Evolutionary conservation across 2,113 vertebrate genomes (phyloP).

Genomic region (Ciconia stormi): DNA sequence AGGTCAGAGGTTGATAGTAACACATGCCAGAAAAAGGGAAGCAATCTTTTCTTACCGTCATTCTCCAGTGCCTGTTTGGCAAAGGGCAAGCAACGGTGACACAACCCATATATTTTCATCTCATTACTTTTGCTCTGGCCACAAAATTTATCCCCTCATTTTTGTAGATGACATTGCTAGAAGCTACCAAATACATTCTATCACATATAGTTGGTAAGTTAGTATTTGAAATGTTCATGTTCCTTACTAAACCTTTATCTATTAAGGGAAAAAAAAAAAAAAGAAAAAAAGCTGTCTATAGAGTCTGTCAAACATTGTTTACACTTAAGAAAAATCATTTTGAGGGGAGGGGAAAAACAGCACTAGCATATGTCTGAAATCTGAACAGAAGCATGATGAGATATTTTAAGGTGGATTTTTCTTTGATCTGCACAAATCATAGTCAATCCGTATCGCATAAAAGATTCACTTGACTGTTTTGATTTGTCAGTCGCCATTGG

Average conservation of each 20-base stretch:
- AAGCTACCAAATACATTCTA: not conserved
- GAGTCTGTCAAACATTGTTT: not conserved
- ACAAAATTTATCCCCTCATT: not conserved
- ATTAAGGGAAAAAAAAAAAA: not conserved
- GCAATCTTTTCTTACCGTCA: not conserved
- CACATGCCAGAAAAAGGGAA: not conserved
- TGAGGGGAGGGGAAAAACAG: not conserved
- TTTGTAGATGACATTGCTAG: not conserved
- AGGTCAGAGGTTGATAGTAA: not conserved
- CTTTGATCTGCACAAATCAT: not conserved
- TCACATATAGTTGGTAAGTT: not conserved
- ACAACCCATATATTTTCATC: not conserved
- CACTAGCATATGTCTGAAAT: not conserved
- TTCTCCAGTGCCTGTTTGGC: not conserved
- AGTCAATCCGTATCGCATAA: not conserved
- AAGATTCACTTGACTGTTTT: not conserved
- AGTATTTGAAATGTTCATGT: not conserved
- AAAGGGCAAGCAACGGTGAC: not conserved
- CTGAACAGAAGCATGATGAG: not conserved
- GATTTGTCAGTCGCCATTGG: not conserved
- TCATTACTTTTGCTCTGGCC: not conserved
- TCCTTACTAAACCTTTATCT: not conserved
- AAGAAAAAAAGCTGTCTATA: not conserved
- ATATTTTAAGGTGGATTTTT: not conserved
- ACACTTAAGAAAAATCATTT: not conserved